Base-by-base conservation (phyloP, 2,888 invertebrate species). In the Papilio elwesi region DNA sequence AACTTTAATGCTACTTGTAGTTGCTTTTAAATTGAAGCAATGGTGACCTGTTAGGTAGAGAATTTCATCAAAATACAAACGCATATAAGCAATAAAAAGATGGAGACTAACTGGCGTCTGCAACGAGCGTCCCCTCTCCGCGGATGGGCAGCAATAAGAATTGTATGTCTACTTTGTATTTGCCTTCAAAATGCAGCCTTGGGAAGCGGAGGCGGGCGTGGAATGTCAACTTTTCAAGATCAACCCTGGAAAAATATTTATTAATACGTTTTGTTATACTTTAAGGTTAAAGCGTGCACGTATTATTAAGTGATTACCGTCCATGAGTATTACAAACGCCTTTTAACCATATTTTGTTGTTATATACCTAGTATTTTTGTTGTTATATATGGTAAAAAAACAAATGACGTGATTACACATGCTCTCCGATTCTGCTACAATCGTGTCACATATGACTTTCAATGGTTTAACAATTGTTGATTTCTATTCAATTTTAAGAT, bases 41-140 rank as follows among this genome's bases (percentile, higher is more conserved):
- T 36, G 52, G 10, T 16, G 12, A 12, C 12, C 26, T 26, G 26
- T 26, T 26, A 26, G 26, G 26, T 26, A 26, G 26, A 26, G 4
- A 11, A 5, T 5, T 55, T 55, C 6, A 55, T 26, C 26, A 53
- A 11, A 16, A 15, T 10, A 16, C n/a, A 26, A 26, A 26, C 4
- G 26, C 26, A 26, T 26, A 26, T 26, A 26, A 26, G 26, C 1
- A 26, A 26, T 26, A 26, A 26, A 26, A 26, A 26, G 26, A 43
- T 26, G 10, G n/a, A 12, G 71, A 76, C 90, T 89, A 77, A 94
- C 94, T 83, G 49, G 94, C 94, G 80, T 96, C 95, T 48, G 95
- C 95, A n/a, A 80, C 82, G 74, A 96, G 86, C 6, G 90, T 94
- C 0, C 96, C 96, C 49, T 94, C 87, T 65, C 96, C 96, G 11